A percentile compares a stretch with the other conserved stretches of the same genome.
Evolutionary conservation across 92 coral and sea anemone species (phyloP).

Genomic region (Zoanthus sociatus): DNA sequence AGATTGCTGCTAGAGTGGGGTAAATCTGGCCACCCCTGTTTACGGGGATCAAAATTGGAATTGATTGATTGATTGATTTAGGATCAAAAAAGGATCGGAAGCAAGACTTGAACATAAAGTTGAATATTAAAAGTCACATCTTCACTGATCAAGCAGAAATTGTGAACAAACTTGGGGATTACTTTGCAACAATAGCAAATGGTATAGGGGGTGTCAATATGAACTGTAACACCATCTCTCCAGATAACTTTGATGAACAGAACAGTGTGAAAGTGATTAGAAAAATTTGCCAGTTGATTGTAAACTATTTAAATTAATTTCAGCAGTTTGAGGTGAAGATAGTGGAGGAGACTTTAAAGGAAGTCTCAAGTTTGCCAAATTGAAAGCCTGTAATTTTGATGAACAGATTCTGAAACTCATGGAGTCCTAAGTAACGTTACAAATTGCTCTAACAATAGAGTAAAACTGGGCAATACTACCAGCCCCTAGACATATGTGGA

Average conservation of each 20-base stretch:
- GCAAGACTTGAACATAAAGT: conserved; percentile 3
- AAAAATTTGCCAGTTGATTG: conserved; percentile 12
- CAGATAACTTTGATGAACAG: conserved; percentile 13
- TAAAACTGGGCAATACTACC: no score
- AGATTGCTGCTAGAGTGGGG: no score
- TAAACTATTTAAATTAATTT: no score
- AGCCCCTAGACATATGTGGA: no score
- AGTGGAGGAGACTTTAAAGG: no score
- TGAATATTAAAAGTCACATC: neutral
- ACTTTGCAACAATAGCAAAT: conserved; percentile 24
- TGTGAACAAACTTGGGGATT: conserved; percentile 9
- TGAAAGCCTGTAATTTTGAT: no score
- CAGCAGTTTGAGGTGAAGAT: neutral
- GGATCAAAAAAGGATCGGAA: neutral
- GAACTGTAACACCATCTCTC: conserved; percentile 18
- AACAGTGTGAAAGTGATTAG: conserved; percentile 12
- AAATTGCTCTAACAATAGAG: no score
- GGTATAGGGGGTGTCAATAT: conserved; percentile 20
- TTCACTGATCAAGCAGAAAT: conserved; percentile 14
- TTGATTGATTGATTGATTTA: neutral
- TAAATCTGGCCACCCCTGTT: no score
- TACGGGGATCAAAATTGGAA: no score
- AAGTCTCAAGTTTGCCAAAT: no score
- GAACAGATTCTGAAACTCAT: no score
- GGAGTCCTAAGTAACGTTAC: no score